These are phyloP conservation scores for Proteles cristata DNA, from an alignment of 2,113 vertebrate genomes.

Conservation along the genomic window DNA sequence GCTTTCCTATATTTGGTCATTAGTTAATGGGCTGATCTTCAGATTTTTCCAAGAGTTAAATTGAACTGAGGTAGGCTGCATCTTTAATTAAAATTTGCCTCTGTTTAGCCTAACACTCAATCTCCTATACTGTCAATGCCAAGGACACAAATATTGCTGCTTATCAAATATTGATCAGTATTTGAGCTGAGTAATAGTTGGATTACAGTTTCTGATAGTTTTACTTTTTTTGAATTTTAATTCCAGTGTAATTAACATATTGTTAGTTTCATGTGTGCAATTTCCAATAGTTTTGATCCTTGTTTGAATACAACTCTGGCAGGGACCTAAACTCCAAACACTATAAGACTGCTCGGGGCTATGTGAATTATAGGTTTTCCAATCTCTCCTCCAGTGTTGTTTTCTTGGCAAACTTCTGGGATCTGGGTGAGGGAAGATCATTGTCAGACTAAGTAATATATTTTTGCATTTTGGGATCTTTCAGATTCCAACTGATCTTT, in stretches of 20 bases:
- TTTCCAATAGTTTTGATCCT: background rate
- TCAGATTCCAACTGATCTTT: background rate
- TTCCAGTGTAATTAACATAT: background rate
- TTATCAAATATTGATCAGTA: background rate
- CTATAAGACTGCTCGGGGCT: background rate
- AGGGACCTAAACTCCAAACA: background rate
- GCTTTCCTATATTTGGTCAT: background rate
- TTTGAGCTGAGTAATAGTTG: background rate
- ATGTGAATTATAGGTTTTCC: background rate
- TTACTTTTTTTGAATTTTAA: background rate
- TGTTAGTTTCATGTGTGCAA: background rate
- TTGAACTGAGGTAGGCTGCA: background rate
- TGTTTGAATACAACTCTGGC: background rate
- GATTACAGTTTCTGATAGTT: background rate
- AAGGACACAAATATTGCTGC: background rate
- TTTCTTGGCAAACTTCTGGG: background rate
- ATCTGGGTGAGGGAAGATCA: background rate
- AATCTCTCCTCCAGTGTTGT: background rate
- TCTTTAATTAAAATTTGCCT: background rate
- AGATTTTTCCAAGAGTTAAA: background rate
- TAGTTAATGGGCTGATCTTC: background rate
- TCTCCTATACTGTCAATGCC: background rate
- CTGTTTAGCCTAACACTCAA: background rate
- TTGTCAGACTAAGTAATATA: background rate
- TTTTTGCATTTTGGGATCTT: background rate